Evolutionary conservation across 2,113 vertebrate species (phyloP), one percentile per base, ranked within the genome.

Genomic region (Lasiurus cinereus): DNA sequence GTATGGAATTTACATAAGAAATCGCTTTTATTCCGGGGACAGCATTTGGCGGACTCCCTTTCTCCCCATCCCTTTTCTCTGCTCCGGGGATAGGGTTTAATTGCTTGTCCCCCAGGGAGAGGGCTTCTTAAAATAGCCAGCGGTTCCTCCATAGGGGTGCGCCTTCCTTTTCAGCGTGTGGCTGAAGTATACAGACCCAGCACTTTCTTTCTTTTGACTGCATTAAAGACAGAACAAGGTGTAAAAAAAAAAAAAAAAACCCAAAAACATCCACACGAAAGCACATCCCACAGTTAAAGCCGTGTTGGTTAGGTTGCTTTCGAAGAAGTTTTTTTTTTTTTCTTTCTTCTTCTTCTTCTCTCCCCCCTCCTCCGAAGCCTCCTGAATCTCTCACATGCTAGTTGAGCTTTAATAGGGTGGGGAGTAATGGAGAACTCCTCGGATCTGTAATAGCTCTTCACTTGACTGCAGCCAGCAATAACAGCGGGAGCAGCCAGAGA

Each of bases 391-490:
- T 98, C 98, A 98, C 99, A 98, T 99, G 98, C 98, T 98, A 98
- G 98, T 99, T 98, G 98, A 98, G 98, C 98, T 99, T 99, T 99
- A 99, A 99, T 99, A 98, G 99, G 99, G 98, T 98, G 98, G 99
- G 98, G 99, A 99, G 98, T 99, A 99, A 99, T 99, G 99, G 99
- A 98, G 99, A 99, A 99, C 99, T 99, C 99, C 99, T 99, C 98
- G 98, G 98, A 99, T 99, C 99, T 98, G 99, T 99, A 99, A 99
- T 99, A 99, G 99, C 99, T 99, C 99, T 99, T 99, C 99, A 99
- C 98, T 99, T 99, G 99, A 99, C 99, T 99, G 99, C 99, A 99
- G 99, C 99, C 98, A 98, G 99, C 99, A 99, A 98, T 98, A 99
- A 99, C 99, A 99, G 98, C 98, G 97, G 98, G 99, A 99, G 99